Conservation (phyloP, 2,888 invertebrate species). For the Uloborus plumipes region DNA sequence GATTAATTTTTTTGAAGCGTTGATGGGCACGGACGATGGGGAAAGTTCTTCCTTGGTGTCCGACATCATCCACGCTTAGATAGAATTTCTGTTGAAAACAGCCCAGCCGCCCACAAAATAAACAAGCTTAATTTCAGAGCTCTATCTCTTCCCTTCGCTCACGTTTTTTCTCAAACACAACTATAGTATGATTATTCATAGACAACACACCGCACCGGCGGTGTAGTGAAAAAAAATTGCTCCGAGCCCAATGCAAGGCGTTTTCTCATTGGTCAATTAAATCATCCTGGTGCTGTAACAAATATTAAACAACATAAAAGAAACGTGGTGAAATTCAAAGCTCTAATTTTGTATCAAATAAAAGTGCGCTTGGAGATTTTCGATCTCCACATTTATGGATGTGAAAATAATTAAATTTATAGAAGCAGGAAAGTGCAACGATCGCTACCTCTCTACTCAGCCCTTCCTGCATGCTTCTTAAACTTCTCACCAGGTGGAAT, state of each 20-base stretch:
- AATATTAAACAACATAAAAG: constrained; percentile 6
- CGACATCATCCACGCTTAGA: constrained; percentile 45
- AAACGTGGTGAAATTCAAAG: constrained; percentile 9
- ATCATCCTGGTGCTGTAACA: constrained; percentile 2
- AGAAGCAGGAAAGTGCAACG: too few relatives aligned
- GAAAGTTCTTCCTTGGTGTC: constrained; percentile 61
- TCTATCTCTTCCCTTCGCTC: constrained; percentile 13
- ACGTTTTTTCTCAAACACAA: constrained; percentile 37
- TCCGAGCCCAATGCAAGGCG: constrained; percentile 28
- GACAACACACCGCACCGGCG: constrained; percentile 49
- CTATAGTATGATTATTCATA: constrained; percentile 17
- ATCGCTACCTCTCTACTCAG: too few relatives aligned
- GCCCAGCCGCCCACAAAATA: constrained; percentile 35
- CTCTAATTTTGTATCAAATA: neutral
- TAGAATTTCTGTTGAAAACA: constrained; percentile 31
- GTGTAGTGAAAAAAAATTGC: constrained; percentile 23
- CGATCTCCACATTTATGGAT: too few relatives aligned
- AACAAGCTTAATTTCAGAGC: constrained; percentile 20
- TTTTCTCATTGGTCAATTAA: constrained; percentile 38
- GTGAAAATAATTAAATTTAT: too few relatives aligned
- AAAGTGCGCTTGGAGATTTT: too few relatives aligned
- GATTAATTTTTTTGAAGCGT: constrained; percentile 58
- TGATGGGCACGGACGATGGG: constrained; percentile 49
- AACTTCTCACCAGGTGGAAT: constrained; percentile 20
- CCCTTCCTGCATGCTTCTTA: neutral